Conservation (phyloP, 2,888 invertebrate species). For the Volucella zonaria region DNA sequence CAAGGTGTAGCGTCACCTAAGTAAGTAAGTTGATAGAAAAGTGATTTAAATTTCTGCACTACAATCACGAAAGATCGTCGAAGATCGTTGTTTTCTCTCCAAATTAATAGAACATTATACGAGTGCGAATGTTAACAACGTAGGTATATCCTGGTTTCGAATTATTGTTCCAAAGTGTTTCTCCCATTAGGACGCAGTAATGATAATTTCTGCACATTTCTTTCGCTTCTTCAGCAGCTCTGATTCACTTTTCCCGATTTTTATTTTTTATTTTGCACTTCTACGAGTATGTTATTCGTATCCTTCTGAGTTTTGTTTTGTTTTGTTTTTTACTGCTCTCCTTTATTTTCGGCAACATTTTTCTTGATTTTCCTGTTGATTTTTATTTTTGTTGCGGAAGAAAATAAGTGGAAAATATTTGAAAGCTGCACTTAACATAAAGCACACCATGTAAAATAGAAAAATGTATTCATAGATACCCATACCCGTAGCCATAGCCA, state of each 20-base stretch:
- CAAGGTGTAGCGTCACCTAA: too few relatives aligned
- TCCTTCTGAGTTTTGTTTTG: neutral
- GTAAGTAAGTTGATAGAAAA: too few relatives aligned
- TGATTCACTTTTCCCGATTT: slow-evolving; percentile 6
- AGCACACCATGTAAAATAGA: slow-evolving; percentile 35
- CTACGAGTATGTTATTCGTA: neutral
- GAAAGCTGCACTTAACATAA: slow-evolving; percentile 71
- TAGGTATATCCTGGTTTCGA: too few relatives aligned
- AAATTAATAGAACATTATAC: too few relatives aligned
- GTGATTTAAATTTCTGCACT: too few relatives aligned
- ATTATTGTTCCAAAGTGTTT: neutral
- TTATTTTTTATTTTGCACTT: neutral
- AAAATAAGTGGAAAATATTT: slow-evolving; percentile 69
- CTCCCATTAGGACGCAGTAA: slow-evolving; percentile 12
- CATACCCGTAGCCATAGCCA: too few relatives aligned
- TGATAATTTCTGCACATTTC: slow-evolving; percentile 55
- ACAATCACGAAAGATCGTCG: too few relatives aligned
- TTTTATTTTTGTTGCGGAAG: slow-evolving; percentile 54
- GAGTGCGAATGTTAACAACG: too few relatives aligned
- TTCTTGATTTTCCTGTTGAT: slow-evolving; percentile 8
- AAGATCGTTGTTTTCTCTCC: too few relatives aligned
- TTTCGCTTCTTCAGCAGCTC: slow-evolving; percentile 35
- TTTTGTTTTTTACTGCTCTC: slow-evolving; percentile 4
- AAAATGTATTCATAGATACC: neutral
- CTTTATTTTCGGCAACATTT: slow-evolving; percentile 2